These are phyloP conservation scores for Salminus brasiliensis DNA, from an alignment of 2,113 vertebrate genomes.

Conservation along the genomic window DNA sequence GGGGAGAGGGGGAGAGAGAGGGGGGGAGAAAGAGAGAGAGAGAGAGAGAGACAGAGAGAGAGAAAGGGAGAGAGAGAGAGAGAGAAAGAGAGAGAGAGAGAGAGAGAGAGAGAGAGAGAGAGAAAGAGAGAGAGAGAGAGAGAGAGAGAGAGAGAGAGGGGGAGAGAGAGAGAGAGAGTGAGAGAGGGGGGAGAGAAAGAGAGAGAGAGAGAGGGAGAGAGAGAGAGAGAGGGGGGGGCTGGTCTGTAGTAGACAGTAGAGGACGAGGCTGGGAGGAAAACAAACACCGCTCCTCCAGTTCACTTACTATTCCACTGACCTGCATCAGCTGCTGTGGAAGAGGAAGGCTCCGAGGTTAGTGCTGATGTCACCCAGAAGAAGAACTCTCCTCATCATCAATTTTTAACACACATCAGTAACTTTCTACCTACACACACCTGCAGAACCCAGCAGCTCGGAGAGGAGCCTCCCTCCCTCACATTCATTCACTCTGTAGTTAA, in stretches of 20 bases:
- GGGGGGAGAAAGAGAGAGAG: no score
- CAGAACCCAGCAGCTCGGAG: no score
- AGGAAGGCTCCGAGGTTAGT: not conserved
- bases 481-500: not conserved
- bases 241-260: not conserved
- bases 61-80: no score
- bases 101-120: no score
- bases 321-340: conserved; percentile 22
- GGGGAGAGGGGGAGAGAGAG: no score
- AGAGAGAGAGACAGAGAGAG: no score
- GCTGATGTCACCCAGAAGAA: not conserved
- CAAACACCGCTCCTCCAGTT: conserved; percentile 46
- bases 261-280: not conserved
- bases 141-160: no score
- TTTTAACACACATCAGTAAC: not conserved
- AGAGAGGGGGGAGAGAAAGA: not conserved
- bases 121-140: no score
- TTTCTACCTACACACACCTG: not conserved
- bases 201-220: not conserved
- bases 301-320: conserved; percentile 48
- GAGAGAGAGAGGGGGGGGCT: not conserved
- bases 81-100: no score
- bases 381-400: not conserved
- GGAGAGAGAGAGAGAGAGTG: no score
- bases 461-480: no score